phyloP scores from a whole-genome alignment of 1,140 invertebrate genomes.

The Drosophila baimaii region DNA sequence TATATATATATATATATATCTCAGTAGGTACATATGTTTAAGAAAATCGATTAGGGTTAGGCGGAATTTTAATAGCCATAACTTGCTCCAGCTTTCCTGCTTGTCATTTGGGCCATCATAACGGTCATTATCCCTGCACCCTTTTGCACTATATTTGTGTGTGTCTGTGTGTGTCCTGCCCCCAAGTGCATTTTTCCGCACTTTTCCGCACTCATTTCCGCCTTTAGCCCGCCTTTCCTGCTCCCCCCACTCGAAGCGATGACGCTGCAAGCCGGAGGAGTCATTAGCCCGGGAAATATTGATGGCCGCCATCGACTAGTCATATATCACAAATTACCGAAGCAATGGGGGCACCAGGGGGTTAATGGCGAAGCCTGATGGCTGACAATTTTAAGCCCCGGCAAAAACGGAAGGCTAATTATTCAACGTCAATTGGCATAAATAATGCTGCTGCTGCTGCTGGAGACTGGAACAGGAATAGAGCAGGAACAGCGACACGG shows the following conservation, averaged over 20 bases:
- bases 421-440: slow-evolving; percentile 81
- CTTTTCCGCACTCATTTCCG: slow-evolving; percentile 2
- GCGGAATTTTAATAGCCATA: slow-evolving; percentile 26
- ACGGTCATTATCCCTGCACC: slow-evolving; percentile 49
- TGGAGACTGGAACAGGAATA: slow-evolving; percentile 14
- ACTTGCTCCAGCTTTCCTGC: slow-evolving; percentile 18
- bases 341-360: slow-evolving; percentile 13
- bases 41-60: slow-evolving; percentile 11
- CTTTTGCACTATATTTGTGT: slow-evolving; percentile 13
- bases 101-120: slow-evolving; percentile 41
- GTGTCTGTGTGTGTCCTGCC: neutral
- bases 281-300: slow-evolving; percentile 73
- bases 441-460: slow-evolving; percentile 67
- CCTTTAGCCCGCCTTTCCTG: neutral
- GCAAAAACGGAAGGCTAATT: slow-evolving; percentile 64
- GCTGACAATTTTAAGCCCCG: slow-evolving; percentile 48
- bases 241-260: slow-evolving; percentile 12
- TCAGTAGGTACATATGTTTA: neutral
- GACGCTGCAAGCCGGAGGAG: slow-evolving; percentile 54
- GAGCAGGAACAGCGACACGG: neutral
- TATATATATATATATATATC: neutral
- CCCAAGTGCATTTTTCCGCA: slow-evolving; percentile 7
- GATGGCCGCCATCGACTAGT: slow-evolving; percentile 63
- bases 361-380: slow-evolving; percentile 12
- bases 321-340: slow-evolving; percentile 71